Conservation (phyloP, 1,140 invertebrate species). For the Drosophila bifasciata region DNA sequence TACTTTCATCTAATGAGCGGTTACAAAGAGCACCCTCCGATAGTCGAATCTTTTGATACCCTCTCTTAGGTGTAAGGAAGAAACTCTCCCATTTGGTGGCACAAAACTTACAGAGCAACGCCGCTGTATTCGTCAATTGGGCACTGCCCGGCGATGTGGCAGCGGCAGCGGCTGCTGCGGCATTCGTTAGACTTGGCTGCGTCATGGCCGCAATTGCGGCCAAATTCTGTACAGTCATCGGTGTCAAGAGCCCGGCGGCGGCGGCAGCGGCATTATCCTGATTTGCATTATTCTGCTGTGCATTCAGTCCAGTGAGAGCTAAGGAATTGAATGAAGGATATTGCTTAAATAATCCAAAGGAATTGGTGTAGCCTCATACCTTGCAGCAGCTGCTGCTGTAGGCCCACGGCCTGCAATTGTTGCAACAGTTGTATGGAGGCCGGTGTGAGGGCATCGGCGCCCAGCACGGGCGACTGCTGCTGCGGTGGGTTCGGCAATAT, state of each 20-base stretch:
- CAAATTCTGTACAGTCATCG: slow-evolving; percentile 95
- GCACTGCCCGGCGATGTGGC: slow-evolving; percentile 85
- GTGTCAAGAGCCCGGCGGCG: slow-evolving; percentile 87
- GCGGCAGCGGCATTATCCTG: slow-evolving; percentile 84
- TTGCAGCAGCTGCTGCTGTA: slow-evolving; percentile 90
- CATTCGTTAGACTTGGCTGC: slow-evolving; percentile 87
- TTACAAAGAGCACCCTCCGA: too few species aligned
- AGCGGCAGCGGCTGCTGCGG: slow-evolving; percentile 62
- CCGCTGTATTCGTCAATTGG: slow-evolving; percentile 81
- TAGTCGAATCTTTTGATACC: too few species aligned
- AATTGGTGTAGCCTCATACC: slow-evolving; percentile 75
- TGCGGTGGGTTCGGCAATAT: slow-evolving; percentile 85
- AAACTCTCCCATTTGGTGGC: background rate
- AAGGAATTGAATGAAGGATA: background rate
- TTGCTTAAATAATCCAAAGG: slow-evolving; percentile 18
- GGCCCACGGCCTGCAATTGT: slow-evolving; percentile 90
- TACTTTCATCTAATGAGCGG: background rate
- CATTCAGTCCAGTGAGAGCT: slow-evolving; percentile 79
- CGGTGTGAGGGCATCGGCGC: slow-evolving; percentile 88
- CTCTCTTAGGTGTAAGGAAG: background rate
- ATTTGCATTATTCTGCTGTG: slow-evolving; percentile 75
- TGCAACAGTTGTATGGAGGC: slow-evolving; percentile 90
- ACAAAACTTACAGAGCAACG: slow-evolving; percentile 79
- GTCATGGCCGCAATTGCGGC: slow-evolving; percentile 95
- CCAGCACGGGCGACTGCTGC: slow-evolving; percentile 83